Evolutionary conservation across 2,888 invertebrate genomes (phyloP), one percentile per base, ranked within the genome.

Genomic region (Cryptocheilus praepositus): DNA sequence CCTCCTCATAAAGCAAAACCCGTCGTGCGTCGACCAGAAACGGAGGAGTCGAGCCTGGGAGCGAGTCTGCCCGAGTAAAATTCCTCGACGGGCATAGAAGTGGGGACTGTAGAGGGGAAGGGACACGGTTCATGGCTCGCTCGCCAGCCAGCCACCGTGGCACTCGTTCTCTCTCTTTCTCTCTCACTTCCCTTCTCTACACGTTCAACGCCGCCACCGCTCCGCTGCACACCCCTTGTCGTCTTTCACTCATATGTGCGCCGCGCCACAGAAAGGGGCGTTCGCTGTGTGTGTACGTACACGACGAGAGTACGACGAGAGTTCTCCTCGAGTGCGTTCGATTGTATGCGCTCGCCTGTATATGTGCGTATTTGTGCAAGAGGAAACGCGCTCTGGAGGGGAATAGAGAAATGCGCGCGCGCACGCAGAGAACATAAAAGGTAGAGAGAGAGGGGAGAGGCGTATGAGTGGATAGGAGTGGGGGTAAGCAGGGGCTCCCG

Each of bases 11-110:
- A 65, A 79, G 79, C 73, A 66, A 63, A 74, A 71, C 57, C 67
- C 66, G 66, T 60, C 59, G 59, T 61, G 55, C 69, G 68, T 69
- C 61, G 74, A 64, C 57, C 66, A 73, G 70, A 66, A 72, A 68
- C 70, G 63, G 66, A 59, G 73, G 65, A 72, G 67, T 78, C 77
- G 76, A 81, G 83, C 81, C 80, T 78, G 82, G 82, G 83, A 86
- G 82, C 85, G 84, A 85, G 85, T 87, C 86, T 85, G 80, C 82
- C 80, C 77, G 82, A 84, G 85, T 84, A 86, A 86, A 87, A 88
- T 88, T 88, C 87, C 87, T 88, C 83, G 83, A 80, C 82, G 81
- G 79, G 83, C 73, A 67, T 54, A 62, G 58, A 61, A 63, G 60
- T 62, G 67, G 67, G 58, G 60, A 52, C 63, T 44, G 52, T 49